Evolutionary conservation across 2,888 invertebrate genomes (phyloP).

Genomic region (Agrochola lota): DNA sequence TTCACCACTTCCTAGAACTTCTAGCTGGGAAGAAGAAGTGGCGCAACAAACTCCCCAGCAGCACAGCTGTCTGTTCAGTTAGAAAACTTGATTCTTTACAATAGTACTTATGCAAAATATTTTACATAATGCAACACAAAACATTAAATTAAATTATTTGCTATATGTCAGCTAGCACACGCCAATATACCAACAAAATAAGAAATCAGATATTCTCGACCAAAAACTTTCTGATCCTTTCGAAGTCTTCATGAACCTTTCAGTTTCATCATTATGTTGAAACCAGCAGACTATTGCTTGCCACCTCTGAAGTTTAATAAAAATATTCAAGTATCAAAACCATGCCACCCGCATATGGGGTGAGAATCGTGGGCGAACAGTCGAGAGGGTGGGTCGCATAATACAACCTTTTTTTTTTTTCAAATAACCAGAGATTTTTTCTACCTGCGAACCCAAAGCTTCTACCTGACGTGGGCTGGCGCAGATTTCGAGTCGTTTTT

Average conservation of each 20-base stretch:
- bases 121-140: no score
- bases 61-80: no score
- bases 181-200: no score
- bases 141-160: no score
- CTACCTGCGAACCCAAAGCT: conserved; percentile 88
- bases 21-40: no score
- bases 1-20: no score
- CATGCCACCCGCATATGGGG: conserved; percentile 22
- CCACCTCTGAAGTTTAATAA: background rate
- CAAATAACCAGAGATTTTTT: conserved; percentile 85
- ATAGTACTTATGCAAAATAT: no score
- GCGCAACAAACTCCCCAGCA: no score
- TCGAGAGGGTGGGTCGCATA: conserved; percentile 87
- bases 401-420: conserved; percentile 87
- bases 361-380: conserved; percentile 84
- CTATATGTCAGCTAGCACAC: no score
- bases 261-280: background rate
- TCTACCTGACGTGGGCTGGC: conserved; percentile 85
- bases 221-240: background rate
- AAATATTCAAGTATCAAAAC: conserved; percentile 31
- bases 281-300: background rate
- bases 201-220: background rate
- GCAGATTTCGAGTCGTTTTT: conserved; percentile 85
- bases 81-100: no score
- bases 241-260: background rate